Percentiles rank a stretch among this genome's conserved stretches.
phyloP scores from a whole-genome alignment of 2,113 vertebrate genomes.

The Paraplagusia blochii region DNA sequence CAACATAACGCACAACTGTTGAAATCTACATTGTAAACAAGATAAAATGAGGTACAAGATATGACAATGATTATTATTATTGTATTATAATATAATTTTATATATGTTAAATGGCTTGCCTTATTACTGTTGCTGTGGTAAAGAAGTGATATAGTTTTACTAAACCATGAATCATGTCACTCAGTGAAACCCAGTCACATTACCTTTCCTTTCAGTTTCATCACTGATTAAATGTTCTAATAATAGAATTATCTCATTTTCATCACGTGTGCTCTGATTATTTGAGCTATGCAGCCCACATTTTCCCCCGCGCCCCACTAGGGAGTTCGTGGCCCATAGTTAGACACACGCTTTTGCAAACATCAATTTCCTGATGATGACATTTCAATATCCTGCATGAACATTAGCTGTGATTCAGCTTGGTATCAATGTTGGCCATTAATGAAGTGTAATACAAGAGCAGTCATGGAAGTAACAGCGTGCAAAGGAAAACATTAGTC shows the following conservation, averaged over 20 bases:
- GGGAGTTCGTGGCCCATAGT: constrained; percentile 45
- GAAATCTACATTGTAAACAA: too few species aligned
- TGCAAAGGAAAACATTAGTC: constrained; percentile 13
- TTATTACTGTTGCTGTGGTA: constrained; percentile 1
- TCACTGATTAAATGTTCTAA: constrained; percentile 50
- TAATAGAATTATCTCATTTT: constrained; percentile 48
- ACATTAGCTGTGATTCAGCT: not conserved
- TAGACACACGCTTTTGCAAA: constrained; percentile 25
- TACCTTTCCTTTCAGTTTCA: constrained; percentile 22
- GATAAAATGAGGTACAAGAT: too few species aligned
- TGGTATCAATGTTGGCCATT: not conserved
- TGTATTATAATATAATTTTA: too few species aligned
- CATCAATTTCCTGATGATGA: constrained; percentile 29
- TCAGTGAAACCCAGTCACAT: constrained; percentile 32
- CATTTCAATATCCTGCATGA: constrained; percentile 15
- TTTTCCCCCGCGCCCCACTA: constrained; percentile 17
- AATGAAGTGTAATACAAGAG: not conserved
- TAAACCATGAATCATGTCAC: constrained; percentile 29
- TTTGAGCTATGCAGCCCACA: constrained; percentile 29
- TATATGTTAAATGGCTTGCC: too few species aligned
- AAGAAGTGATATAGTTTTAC: constrained; percentile 3
- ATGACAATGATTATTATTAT: too few species aligned
- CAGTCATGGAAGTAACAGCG: constrained; percentile 9
- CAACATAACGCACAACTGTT: too few species aligned
- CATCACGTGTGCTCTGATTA: constrained; percentile 26